Base-by-base conservation (phyloP, 1,140 invertebrate species). In the Papilio aristodemus region DNA sequence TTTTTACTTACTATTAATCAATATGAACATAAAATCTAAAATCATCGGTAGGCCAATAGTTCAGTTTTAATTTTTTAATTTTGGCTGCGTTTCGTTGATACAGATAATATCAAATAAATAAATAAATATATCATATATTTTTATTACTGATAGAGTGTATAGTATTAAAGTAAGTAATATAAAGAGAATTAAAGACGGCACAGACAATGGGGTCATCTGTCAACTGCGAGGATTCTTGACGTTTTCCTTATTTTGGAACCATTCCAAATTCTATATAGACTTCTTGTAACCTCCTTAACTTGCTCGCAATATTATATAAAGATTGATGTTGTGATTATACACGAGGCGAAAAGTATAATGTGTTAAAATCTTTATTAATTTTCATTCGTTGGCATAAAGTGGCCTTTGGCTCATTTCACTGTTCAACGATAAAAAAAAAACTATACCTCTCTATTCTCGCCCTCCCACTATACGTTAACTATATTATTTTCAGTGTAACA, bases 321-420 rank as follows among this genome's bases (percentile, higher is more conserved):
- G 46, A 54, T 25, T 54, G 46, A 54, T 54, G 46, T 54, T 11
- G 19, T 54, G 14, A 54, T 54, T 54, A 54, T 25, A 22, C 19
- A 5, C 4, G 9, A 4, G 22, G 46, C 22, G 46, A 54, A 54
- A 19, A 22, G 19, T 54, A 54, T 46, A 19, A 22, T 13, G 46
- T 25, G 46, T 54, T 54, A 54, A 11, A 54, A 54, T 17, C 3
- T 54, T 22, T 54, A 13, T 54, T 10, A 54, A 54, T 54, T 11
- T 54, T 54, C 46, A 54, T 54, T 54, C 19, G 10, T 54, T 13
- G 22, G 13, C 11, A 39, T 39, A 13, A 13, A 39, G 38, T 32
- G 6, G 27, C 27, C 27, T 2, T 32, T 32, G 38, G 10, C 11
- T 13, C 13, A 13, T 39, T 39, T 39, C 13, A 39, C 4, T 13